Evolutionary conservation across 2,797 vertebrate genomes (phyloP).

Genomic region (Menidia menidia): DNA sequence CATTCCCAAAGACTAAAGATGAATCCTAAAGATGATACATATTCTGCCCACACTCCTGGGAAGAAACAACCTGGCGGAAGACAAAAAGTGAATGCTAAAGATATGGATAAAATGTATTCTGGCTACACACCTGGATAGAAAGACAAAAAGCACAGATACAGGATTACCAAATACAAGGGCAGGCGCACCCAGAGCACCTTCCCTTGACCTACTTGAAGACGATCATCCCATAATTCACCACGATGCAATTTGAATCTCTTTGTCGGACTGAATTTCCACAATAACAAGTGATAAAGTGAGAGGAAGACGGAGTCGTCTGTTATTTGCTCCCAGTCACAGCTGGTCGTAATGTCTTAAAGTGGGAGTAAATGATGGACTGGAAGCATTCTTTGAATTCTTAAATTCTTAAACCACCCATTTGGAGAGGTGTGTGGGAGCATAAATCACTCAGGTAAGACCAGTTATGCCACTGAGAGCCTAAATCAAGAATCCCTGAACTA

Average conservation of each 20-base stretch:
- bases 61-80: no score
- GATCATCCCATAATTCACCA: no score
- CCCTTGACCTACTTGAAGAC: no score
- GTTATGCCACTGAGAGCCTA: not conserved
- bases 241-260: no score
- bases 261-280: not conserved
- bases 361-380: conserved; percentile 1
- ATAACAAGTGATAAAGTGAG: not conserved
- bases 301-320: not conserved
- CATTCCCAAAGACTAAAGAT: not conserved
- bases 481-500: not conserved
- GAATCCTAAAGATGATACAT: no score
- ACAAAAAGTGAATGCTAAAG: no score
- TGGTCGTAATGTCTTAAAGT: conserved; percentile 6
- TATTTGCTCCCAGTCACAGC: conserved; percentile 11
- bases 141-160: no score
- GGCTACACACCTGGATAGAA: no score
- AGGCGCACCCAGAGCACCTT: no score
- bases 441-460: not conserved
- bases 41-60: no score
- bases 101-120: no score
- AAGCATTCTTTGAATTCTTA: conserved; percentile 2
- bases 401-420: not conserved
- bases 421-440: not conserved
- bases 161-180: no score